Conservation (phyloP, 2,797 vertebrate species). For the Sebastes oblongus region DNA sequence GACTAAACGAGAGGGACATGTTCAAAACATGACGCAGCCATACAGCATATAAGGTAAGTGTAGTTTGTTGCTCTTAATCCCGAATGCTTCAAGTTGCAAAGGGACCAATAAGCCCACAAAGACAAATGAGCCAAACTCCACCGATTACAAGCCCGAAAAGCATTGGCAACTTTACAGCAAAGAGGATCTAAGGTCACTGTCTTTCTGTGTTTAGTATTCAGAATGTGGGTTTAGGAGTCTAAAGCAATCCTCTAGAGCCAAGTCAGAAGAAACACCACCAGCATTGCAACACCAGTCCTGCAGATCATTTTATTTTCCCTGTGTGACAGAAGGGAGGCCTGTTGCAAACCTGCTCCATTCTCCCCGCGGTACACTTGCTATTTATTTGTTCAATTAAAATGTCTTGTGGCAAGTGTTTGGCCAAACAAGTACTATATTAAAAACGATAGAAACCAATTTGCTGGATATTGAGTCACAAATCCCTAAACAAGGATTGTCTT, state of each 20-base stretch:
- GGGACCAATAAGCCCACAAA: constrained; percentile 36
- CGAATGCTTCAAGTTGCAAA: constrained; percentile 23
- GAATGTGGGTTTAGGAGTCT: constrained; percentile 56
- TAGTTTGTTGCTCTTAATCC: constrained; percentile 19
- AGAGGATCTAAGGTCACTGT: constrained; percentile 57
- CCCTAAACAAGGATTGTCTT: constrained; percentile 46
- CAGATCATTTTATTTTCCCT: constrained; percentile 61
- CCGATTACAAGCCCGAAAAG: constrained; percentile 19
- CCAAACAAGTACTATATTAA: constrained; percentile 56
- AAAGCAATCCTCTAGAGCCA: constrained; percentile 63
- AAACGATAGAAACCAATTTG: constrained; percentile 64
- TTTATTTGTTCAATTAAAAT: constrained; percentile 75
- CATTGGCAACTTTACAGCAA: constrained; percentile 36
- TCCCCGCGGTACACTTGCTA: constrained; percentile 44
- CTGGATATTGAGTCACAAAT: constrained; percentile 55
- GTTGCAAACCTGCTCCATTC: constrained; percentile 41
- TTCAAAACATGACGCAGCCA: constrained; percentile 5
- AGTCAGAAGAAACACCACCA: constrained; percentile 62
- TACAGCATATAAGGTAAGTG: not conserved
- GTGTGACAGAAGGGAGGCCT: constrained; percentile 61
- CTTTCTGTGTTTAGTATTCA: constrained; percentile 68
- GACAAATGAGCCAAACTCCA: constrained; percentile 32
- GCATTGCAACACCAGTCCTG: constrained; percentile 67
- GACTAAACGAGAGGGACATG: not conserved
- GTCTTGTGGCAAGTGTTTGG: constrained; percentile 48